phyloP scores from a whole-genome alignment of 1,140 invertebrate genomes.

The Drosophila lacertosa region DNA sequence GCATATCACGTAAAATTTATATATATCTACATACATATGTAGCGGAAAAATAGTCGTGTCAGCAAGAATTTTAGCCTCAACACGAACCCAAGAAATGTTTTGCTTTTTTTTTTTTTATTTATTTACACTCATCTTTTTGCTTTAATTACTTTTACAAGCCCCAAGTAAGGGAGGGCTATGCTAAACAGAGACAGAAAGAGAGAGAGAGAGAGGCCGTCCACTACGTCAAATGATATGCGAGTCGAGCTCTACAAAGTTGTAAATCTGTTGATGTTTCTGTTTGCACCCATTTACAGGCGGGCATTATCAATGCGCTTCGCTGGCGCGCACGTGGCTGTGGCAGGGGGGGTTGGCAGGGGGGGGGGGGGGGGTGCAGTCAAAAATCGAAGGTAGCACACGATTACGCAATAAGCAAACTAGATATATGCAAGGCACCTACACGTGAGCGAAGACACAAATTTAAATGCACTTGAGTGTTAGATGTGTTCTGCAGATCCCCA shows the following conservation, averaged over 20 bases:
- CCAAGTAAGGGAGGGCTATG: too few relatives aligned
- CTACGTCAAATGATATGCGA: neutral
- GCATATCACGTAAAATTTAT: neutral
- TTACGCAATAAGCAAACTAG: slow-evolving; percentile 45
- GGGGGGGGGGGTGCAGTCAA: slow-evolving; percentile 38
- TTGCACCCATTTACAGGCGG: slow-evolving; percentile 17
- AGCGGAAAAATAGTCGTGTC: neutral
- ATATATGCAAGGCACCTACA: slow-evolving; percentile 3
- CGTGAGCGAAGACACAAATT: neutral
- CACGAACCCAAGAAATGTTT: neutral
- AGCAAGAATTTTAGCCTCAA: slow-evolving; percentile 3
- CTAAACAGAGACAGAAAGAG: too few relatives aligned
- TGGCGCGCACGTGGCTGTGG: slow-evolving; percentile 51
- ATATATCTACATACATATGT: neutral
- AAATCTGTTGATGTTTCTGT: slow-evolving; percentile 20
- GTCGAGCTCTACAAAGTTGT: neutral
- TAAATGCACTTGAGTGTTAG: slow-evolving; percentile 6
- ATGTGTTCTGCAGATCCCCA: slow-evolving; percentile 1
- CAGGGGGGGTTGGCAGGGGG: slow-evolving; percentile 30
- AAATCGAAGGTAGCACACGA: slow-evolving; percentile 50
- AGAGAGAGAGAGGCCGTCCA: too few relatives aligned
- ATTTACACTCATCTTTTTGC: too few relatives aligned
- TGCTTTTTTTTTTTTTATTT: too few relatives aligned
- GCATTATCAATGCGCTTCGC: slow-evolving; percentile 47
- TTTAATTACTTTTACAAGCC: neutral